These are phyloP conservation scores for Montipora foliosa DNA, from an alignment of 64 coral and sea anemone species.

Conservation along the genomic window DNA sequence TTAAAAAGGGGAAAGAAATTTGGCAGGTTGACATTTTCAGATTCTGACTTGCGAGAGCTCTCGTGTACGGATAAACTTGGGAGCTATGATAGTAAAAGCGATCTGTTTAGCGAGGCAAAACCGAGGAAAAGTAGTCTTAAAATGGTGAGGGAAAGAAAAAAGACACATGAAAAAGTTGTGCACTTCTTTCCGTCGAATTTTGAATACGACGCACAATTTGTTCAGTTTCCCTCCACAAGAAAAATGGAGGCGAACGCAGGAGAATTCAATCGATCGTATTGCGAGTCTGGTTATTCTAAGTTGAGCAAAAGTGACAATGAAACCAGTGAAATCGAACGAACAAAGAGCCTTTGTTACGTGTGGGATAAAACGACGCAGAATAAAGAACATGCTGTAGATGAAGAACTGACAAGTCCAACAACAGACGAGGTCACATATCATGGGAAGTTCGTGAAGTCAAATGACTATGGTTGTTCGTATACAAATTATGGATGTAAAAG, in stretches of 20 bases:
- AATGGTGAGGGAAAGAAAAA: not conserved
- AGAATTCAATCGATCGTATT: not conserved
- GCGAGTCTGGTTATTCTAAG: not conserved
- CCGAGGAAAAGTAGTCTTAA: conserved; percentile 35
- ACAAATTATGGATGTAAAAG: conserved; percentile 17
- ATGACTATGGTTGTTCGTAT: not conserved
- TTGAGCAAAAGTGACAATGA: not conserved
- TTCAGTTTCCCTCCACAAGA: not conserved
- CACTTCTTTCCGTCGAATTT: conserved; percentile 38
- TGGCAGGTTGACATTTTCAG: conserved; percentile 28
- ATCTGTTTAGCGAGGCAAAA: conserved; percentile 1
- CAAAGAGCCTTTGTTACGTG: not conserved
- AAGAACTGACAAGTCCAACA: not conserved
- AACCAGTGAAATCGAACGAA: not conserved
- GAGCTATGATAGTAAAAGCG: not conserved
- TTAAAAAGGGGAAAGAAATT: not conserved
- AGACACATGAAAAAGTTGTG: conserved; percentile 21
- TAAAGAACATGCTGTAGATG: conserved; percentile 28
- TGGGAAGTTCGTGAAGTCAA: not conserved
- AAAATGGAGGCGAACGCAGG: not conserved
- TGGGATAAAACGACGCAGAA: not conserved
- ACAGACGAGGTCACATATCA: not conserved
- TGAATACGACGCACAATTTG: conserved; percentile 22
- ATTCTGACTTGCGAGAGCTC: conserved; percentile 22
- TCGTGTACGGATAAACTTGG: conserved; percentile 15